phyloP scores from a whole-genome alignment of 2,888 invertebrate genomes.

The Apamea monoglypha region DNA sequence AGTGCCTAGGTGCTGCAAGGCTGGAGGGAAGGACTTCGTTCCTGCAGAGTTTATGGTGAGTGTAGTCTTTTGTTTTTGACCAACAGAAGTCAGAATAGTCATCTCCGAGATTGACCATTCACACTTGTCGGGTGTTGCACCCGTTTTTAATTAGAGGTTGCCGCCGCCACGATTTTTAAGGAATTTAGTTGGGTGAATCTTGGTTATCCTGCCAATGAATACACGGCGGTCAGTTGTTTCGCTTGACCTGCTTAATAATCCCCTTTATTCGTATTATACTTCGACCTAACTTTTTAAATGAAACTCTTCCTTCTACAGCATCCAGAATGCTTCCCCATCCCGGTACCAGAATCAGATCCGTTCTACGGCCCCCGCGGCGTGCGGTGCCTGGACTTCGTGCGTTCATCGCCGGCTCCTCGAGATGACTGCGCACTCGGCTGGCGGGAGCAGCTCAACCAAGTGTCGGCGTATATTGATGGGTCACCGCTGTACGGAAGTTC shows the following conservation, averaged over 20 bases:
- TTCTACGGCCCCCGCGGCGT: constrained; percentile 93
- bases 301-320: constrained; percentile 88
- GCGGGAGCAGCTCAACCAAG: constrained; percentile 96
- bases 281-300: background rate
- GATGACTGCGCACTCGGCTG: constrained; percentile 95
- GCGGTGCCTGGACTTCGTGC: constrained; percentile 95
- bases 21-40: constrained; percentile 91
- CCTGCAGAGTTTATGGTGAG: constrained; percentile 91
- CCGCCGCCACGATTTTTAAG: background rate
- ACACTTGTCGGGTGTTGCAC: background rate
- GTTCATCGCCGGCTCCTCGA: constrained; percentile 95
- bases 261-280: background rate
- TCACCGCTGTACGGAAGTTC: constrained; percentile 96
- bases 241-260: background rate
- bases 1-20: constrained; percentile 94
- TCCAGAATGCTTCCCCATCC: constrained; percentile 96
- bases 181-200: background rate
- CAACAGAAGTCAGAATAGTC: background rate
- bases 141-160: background rate
- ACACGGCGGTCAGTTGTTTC: background rate
- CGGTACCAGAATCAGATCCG: constrained; percentile 93
- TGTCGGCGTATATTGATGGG: constrained; percentile 95
- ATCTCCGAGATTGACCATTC: background rate
- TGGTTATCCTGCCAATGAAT: background rate
- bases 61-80: background rate